A percentile compares a stretch with the other conserved stretches of the same genome.
These are phyloP conservation scores for Artibeus jamaicensis DNA, from an alignment of 2,797 vertebrate genomes.

Conservation along the genomic window DNA sequence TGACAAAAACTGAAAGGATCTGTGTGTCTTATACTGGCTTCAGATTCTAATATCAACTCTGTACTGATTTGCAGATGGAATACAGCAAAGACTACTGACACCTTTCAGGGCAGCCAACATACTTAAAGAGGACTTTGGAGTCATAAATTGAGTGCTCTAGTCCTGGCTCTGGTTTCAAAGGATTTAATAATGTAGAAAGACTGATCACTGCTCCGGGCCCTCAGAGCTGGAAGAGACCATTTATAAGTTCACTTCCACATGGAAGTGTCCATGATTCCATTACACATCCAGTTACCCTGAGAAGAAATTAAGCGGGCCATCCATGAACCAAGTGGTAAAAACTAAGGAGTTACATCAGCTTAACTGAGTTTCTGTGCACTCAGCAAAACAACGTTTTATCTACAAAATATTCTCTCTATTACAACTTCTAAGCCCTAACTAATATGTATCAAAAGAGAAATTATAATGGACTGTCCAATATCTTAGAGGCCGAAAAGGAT, in stretches of 20 bases:
- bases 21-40: background rate
- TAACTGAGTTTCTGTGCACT: background rate
- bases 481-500: background rate
- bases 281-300: background rate
- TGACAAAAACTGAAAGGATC: background rate
- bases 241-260: background rate
- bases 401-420: background rate
- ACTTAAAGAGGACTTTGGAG: background rate
- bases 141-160: background rate
- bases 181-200: background rate
- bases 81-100: background rate
- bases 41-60: background rate
- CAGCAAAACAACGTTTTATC: background rate
- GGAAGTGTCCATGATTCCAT: background rate
- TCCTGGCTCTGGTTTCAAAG: background rate
- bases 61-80: background rate
- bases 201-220: background rate
- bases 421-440: background rate
- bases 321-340: background rate
- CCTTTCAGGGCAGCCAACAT: background rate
- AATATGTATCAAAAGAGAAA: slow-evolving; percentile 28
- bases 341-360: background rate
- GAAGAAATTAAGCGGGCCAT: background rate
- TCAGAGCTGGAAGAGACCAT: background rate
- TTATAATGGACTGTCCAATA: background rate